Conservation (phyloP, 2,113 vertebrate genomes). For the Ptychochromis oligacanthus region DNA sequence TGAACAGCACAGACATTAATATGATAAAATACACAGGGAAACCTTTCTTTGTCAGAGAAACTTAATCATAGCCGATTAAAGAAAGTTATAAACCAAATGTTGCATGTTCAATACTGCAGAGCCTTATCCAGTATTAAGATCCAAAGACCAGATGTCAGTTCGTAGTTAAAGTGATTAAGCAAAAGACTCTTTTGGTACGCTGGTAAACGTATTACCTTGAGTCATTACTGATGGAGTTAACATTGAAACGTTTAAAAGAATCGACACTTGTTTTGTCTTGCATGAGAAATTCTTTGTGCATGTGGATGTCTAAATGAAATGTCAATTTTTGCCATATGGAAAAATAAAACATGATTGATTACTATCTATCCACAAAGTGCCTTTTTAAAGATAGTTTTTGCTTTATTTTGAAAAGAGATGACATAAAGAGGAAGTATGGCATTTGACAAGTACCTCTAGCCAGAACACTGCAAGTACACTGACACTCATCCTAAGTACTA, state of each 20-base stretch:
- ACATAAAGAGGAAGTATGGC: background rate
- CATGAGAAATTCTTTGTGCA: background rate
- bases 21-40: background rate
- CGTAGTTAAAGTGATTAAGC: background rate
- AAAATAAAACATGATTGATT: too few species aligned
- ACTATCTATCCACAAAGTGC: background rate
- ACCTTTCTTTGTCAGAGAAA: background rate
- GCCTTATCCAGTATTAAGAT: background rate
- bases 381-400: background rate
- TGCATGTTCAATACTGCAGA: background rate
- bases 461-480: background rate
- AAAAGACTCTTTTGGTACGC: background rate
- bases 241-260: background rate
- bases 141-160: background rate
- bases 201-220: background rate
- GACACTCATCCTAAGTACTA: background rate
- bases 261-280: background rate
- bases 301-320: background rate
- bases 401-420: background rate
- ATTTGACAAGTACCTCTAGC: background rate
- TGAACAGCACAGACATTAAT: constrained; percentile 18
- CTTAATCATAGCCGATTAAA: background rate
- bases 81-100: constrained; percentile 23
- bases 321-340: background rate
- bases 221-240: background rate